Evolutionary conservation across 2,888 invertebrate genomes (phyloP), one percentile per base, ranked within the genome.

Genomic region (Scaeva pyrastri): DNA sequence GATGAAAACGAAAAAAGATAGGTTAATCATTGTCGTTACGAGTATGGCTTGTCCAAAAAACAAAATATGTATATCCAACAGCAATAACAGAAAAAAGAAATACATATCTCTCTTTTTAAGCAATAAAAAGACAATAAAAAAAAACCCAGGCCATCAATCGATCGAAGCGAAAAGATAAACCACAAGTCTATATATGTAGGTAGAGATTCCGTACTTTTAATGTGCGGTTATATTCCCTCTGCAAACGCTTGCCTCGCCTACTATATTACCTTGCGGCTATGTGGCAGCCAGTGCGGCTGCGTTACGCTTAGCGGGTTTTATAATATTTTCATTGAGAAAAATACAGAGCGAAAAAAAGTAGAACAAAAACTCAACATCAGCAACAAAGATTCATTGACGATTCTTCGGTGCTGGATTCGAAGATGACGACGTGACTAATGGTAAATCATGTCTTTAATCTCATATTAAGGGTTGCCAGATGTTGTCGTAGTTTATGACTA

Each of bases 261-360:
- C 16, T 26, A n/a, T 26, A 45, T n/a, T 55, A 26, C 55, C 55
- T 26, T 16, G 55, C n/a, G 26, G 26, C 55, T 55, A 26, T 55
- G 26, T 11, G 26, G 55, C 55, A 55, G 8, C 10, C 26, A 55
- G 8, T 10, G 55, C 55, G 55, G 50, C 21, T 58, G 36, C 58
- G 58, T 58, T 39, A 58, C 36, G 31, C 58, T 58, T 39, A 11
- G 58, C 26, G 16, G 16, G 58, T 58, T 19, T 58, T 58, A n/a
- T n/a, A 36, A 58, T 50, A 23, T 39, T 58, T 58, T 58, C 58
- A 58, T 58, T 58, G 58, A 58, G 58, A 58, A 58, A 58, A 58
- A 36, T 58, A 19, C 12, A 58, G 11, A 58, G 16, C 12, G 36
- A 16, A 50, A 39, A 58, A 58, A 58, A 58, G 16, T 58, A 26